Base-by-base conservation (phyloP, 2,113 vertebrate genomes). In the Cheirogaleus medius region DNA sequence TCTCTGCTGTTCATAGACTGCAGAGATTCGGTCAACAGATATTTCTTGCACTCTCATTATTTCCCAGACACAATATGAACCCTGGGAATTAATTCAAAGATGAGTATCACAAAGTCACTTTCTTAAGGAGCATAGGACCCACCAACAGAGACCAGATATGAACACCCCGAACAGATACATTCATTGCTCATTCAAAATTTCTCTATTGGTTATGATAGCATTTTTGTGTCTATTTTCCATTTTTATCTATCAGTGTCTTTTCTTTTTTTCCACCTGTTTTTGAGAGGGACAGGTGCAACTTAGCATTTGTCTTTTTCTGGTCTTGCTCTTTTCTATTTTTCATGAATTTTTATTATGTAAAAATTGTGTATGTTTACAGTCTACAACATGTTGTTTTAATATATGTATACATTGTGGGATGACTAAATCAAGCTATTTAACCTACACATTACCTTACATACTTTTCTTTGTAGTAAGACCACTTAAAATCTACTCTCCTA, bases 81-180 rank as follows among this genome's bases (percentile, higher is more conserved):
- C 32, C 83, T 34, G 20, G 82, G 37, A 4, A 58, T 58, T 42
- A 4, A 58, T 58, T n/a, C 20, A n/a, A 17, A 12, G 39, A 9
- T 8, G 60, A 29, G 11, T 5, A 29, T 3, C 7, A 2, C 15
- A 11, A 20, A 29, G 2, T 29, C 44, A n/a, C 44, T 56, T 66
- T 47, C 27, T 77, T 18, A 21, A 0, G 5, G 34, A 29, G 39
- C 39, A 10, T 15, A 77, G 49, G 20, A 60, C 29, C 27, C 1
- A 9, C 44, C 14, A 13, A 9, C 1, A 34, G 23, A 37, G 13
- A 39, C 14, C 29, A 39, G 10, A 39, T 39, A 4, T 34, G 47
- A 7, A 29, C 25, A 9, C 1, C 3, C 15, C 8, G 8, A 6
- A 11, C 14, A 66, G 12, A 20, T 13, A 15, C 0, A 20, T 0